These are phyloP conservation scores for Procambarus clarkii DNA, from an alignment of 1,140 invertebrate genomes.

Conservation along the genomic window DNA sequence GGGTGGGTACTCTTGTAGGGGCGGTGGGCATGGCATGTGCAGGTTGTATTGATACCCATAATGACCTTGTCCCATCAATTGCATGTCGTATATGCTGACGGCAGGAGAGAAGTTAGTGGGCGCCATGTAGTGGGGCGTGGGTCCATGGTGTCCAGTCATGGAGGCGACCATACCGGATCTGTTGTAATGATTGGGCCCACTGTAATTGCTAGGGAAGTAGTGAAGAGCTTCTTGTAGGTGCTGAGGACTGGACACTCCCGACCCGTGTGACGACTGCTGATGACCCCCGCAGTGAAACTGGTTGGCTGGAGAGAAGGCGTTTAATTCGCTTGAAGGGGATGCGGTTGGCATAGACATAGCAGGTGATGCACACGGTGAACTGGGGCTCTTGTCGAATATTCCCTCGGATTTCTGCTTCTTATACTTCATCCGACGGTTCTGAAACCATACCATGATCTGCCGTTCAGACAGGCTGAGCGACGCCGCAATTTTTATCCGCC, in stretches of 20 bases:
- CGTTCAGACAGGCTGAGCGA: constrained; percentile 87
- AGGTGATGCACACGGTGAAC: constrained; percentile 79
- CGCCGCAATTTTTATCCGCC: constrained; percentile 89
- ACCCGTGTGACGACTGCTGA: neutral
- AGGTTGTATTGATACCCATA: no score
- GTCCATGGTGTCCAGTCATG: constrained; percentile 3
- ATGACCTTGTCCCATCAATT: no score
- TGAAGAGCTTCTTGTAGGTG: constrained; percentile 9
- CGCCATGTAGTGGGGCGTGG: constrained; percentile 25
- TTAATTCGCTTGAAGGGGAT: constrained; percentile 19
- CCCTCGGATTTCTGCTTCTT: constrained; percentile 92
- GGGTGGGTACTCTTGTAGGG: constrained; percentile 5
- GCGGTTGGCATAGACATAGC: constrained; percentile 24
- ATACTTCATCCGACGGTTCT: constrained; percentile 98
- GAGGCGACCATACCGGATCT: neutral
- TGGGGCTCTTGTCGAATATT: constrained; percentile 92
- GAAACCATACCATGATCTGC: constrained; percentile 99
- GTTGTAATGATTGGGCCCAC: no score
- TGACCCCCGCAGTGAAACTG: constrained; percentile 39
- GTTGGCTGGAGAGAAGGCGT: neutral
- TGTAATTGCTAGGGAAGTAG: neutral
- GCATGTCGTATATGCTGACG: neutral
- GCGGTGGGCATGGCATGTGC: no score
- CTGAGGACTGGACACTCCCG: neutral
- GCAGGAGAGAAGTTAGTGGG: neutral